Base-by-base conservation (phyloP, 1,140 invertebrate species). In the Drosophila malerkotliana region DNA sequence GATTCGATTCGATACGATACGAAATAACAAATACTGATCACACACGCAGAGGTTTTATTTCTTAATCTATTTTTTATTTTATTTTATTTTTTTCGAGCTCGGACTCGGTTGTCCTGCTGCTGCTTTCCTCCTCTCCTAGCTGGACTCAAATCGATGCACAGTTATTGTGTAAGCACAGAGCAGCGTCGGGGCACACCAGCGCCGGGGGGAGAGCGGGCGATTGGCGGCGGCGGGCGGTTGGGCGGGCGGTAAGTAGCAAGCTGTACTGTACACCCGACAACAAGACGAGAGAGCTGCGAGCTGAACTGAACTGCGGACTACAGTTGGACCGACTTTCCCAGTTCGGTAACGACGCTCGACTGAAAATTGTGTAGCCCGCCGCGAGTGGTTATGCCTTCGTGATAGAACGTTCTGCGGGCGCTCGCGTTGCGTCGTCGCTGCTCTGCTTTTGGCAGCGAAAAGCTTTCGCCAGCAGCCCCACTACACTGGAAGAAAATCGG, bases 281-380 rank as follows among this genome's bases (percentile, higher is more conserved):
- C 71, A 81, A 87, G 77, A 91, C 90, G 90, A 91, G 90, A 85
- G 68, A 76, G 80, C 78, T 82, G 84, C 44, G 44, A 47, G 44
- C 44, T 47, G 44, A 14, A 6, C 39, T 44, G 39, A 37, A 37
- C 34, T 37, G 34, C 41, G 14, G 41, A 44, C 41, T 78, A 85
- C 83, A 81, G 77, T 88, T 81, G 83, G 79, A 90, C 90, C 85
- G 82, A 83, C 82, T 80, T 91, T 91, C 87, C 87, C 68, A 84
- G 90, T 91, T 88, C 82, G 79, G 82, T 88, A 90, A 88, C 90
- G 87, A 80, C 90, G 90, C 83, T 91, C 90, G 90, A 91, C 90
- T 91, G 90, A 91, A 90, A 91, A 63, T 91, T 91, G 81, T 90
- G 26, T 77, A 90, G 90, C 82, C 68, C 72, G 74, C 79, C 77